Base-by-base conservation (phyloP, 2,797 vertebrate genomes). In the Lepus townsendii region DNA sequence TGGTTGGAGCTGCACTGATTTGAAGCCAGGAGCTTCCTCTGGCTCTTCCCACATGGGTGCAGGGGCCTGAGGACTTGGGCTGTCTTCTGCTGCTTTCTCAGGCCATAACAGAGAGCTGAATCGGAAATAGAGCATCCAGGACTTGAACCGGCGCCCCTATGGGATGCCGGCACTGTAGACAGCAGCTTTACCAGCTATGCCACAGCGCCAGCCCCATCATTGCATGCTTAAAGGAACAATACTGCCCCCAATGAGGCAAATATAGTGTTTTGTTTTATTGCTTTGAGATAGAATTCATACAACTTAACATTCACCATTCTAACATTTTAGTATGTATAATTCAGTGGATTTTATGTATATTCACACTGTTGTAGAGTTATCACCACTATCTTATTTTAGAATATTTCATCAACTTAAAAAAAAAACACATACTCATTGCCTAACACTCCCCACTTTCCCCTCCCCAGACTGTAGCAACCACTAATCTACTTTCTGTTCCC, bases 291-390 rank as follows among this genome's bases (percentile, higher is more conserved):
- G 52, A 88, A 69, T 65, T 91, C 42, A 72, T 4, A 54, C 76
- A 83, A 85, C 62, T 38, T 66, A 79, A 92, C 79, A 62, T 69
- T 75, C 22, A 92, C n/a, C 16, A 19, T 89, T 69, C 52, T 78
- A 84, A 27, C 22, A 54, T 78, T 78, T 60, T 30, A 75, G 79
- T 84, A 65, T 80, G 35, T 19, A 27, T 42, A 60, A 85, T 52
- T 80, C 27, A 20, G 5, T 89, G 9, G 26, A 5, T 88, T 88
- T 84, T 38, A 50, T 73, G 19, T 69, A 66, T 57, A 47, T 79
- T 66, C 47, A 72, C 26, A 72, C 2, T 78, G 2, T 73, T 94
- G 54, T 32, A 62, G 27, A 90, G 7, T 50, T 73, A 69, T 85
- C 60, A 68, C 50, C 32, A 57, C 9, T 92, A 32, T 20, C 47